phyloP scores from a whole-genome alignment of 2,888 invertebrate genomes.

The Cecidostiba fungosa region DNA sequence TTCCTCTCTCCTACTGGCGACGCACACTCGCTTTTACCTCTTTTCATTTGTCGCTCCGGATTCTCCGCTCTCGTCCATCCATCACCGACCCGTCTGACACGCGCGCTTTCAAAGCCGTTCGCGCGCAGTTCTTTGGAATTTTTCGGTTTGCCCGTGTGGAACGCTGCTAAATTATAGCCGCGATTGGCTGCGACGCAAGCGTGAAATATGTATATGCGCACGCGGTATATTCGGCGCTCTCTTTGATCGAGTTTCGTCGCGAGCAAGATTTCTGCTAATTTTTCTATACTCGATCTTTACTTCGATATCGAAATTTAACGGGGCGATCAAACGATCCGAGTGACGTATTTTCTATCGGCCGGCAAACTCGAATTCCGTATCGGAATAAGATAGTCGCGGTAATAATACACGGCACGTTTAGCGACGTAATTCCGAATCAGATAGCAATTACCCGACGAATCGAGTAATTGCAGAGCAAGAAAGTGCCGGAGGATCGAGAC shows the following conservation, averaged over 20 bases:
- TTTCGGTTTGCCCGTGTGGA: background rate
- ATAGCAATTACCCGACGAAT: constrained; percentile 65
- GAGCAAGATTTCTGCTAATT: no score
- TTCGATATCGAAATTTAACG: no score
- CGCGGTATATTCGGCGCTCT: background rate
- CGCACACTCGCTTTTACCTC: background rate
- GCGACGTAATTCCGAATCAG: constrained; percentile 73
- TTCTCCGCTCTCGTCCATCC: constrained; percentile 20
- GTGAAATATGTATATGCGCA: background rate
- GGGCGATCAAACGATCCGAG: no score
- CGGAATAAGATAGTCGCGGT: background rate
- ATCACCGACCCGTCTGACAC: background rate
- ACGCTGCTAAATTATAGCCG: background rate
- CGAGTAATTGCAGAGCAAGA: constrained; percentile 68
- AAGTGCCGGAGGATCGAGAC: constrained; percentile 15
- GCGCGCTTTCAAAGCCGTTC: background rate
- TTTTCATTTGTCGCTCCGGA: constrained; percentile 29
- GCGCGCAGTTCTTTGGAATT: background rate
- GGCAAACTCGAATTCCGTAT: background rate
- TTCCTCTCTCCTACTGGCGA: background rate
- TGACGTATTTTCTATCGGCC: no score
- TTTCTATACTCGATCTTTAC: no score
- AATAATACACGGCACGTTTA: constrained; percentile 66
- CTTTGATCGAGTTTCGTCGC: no score
- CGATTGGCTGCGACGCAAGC: background rate